phyloP scores from a whole-genome alignment of 2,888 invertebrate genomes.

The Napeogenes sylphis region DNA sequence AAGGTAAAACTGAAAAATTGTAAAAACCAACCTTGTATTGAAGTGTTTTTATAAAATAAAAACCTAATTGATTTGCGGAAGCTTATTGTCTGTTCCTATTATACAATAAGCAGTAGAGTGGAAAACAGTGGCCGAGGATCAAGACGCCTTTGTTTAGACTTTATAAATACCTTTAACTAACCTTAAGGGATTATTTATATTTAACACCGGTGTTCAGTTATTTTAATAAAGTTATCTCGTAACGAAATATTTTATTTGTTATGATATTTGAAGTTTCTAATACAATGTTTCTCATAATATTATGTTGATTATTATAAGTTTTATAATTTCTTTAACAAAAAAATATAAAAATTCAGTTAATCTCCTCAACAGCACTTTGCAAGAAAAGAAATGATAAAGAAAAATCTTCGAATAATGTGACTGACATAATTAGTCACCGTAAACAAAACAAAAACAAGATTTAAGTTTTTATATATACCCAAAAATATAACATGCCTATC shows the following conservation, averaged over 20 bases:
- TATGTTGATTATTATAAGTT: constrained; percentile 1
- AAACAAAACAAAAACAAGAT: too few species aligned
- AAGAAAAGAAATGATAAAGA: too few species aligned
- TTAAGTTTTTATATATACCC: too few species aligned
- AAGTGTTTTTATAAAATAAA: constrained; percentile 56
- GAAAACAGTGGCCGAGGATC: constrained; percentile 32
- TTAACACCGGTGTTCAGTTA: neutral
- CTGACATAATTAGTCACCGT: too few species aligned
- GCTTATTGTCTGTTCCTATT: constrained; percentile 55
- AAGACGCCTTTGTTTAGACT: constrained; percentile 31
- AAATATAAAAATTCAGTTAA: too few species aligned
- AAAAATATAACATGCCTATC: too few species aligned
- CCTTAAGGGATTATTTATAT: constrained; percentile 13
- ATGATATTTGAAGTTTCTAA: constrained; percentile 2
- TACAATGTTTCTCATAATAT: constrained; percentile 9
- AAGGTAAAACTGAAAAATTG: constrained; percentile 18
- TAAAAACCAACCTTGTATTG: constrained; percentile 45
- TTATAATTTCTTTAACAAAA: neutral
- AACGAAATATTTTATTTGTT: too few species aligned
- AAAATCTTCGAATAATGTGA: too few species aligned
- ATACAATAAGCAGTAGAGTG: constrained; percentile 36
- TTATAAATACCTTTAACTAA: constrained; percentile 29
- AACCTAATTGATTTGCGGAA: constrained; percentile 69
- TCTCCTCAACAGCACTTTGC: too few species aligned
- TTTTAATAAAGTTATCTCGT: neutral